Percentiles rank a stretch among this genome's conserved stretches.
Evolutionary conservation across 2,888 invertebrate genomes (phyloP).

Genomic region (Spodoptera exigua): DNA sequence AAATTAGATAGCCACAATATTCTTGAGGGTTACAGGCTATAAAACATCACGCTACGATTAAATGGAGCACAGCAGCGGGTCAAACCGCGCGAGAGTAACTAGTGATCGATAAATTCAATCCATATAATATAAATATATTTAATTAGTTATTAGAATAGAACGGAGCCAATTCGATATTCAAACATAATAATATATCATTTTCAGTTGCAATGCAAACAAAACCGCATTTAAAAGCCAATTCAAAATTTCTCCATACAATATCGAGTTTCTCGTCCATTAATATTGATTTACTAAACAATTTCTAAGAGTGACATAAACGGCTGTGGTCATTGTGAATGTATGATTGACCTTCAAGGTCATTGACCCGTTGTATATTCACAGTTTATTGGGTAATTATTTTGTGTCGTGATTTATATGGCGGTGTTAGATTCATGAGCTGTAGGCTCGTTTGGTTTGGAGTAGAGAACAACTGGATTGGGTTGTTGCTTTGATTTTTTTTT

Average conservation of each 20-base stretch:
- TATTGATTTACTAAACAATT: slow-evolving; percentile 46
- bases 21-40: no score
- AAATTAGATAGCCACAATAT: no score
- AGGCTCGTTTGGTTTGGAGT: slow-evolving; percentile 53
- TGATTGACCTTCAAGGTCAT: slow-evolving; percentile 51
- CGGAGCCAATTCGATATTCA: no score
- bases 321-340: slow-evolving; percentile 29
- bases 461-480: slow-evolving; percentile 44
- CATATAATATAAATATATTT: no score
- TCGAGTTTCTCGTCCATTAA: slow-evolving; percentile 33
- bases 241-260: neutral
- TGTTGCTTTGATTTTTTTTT: neutral
- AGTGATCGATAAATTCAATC: no score
- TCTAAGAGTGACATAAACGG: slow-evolving; percentile 43
- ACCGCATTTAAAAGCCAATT: no score
- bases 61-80: no score
- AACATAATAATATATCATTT: no score
- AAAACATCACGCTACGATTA: no score
- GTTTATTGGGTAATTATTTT: slow-evolving; percentile 72
- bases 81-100: no score
- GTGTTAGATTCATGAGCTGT: slow-evolving; percentile 62
- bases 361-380: slow-evolving; percentile 57
- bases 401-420: slow-evolving; percentile 70
- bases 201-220: no score
- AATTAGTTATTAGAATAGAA: no score